Base-by-base conservation (phyloP, 2,888 invertebrate species). In the Dione juno region DNA sequence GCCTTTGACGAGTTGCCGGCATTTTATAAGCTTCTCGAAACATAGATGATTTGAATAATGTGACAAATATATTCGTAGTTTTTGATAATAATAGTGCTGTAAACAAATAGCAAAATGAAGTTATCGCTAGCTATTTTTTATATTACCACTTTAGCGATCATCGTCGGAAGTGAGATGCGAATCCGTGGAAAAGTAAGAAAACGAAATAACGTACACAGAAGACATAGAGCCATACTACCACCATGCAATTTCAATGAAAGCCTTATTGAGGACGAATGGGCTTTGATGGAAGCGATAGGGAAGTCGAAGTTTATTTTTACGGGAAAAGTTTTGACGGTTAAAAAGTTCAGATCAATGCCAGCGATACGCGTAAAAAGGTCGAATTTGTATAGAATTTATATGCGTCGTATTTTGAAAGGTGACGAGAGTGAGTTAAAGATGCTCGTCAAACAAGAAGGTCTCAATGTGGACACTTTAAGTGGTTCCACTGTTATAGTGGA, bases 231-330 rank as follows among this genome's bases (percentile, higher is more conserved):
- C 54, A 84, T 89, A 54, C 81, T 89, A 76, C 92, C 92, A 70
- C 87, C 89, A 40, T 93, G 93, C 79, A 86, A 83, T 79, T 93
- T 93, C 86, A 93, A 93, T 82, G 90, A 91, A 82, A 92, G 92
- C 73, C 87, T 93, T 78, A 90, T 93, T 72, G 89, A 91, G 77
- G 92, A 93, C 79, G 91, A 92, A 84, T 90, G 92, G 89, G 86
- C 93, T 72, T 80, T 93, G 85, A 89, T 92, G 88, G 90, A 89
- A 72, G 92, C 92, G 82, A 93, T 93, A 86, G 86, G 87, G 70
- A 88, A 88, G 78, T 92, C 93, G 6, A 90, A 91, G 82, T 93
- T 87, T 79, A 93, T 93, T 82, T 93, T 93, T 84, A 93, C 93
- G 35, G 93, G 87, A 45, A 93, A 93, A 88, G 93, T 93, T 79